These are phyloP conservation scores for Morpho deidamia DNA, from an alignment of 2,888 invertebrate species.

Conservation along the genomic window DNA sequence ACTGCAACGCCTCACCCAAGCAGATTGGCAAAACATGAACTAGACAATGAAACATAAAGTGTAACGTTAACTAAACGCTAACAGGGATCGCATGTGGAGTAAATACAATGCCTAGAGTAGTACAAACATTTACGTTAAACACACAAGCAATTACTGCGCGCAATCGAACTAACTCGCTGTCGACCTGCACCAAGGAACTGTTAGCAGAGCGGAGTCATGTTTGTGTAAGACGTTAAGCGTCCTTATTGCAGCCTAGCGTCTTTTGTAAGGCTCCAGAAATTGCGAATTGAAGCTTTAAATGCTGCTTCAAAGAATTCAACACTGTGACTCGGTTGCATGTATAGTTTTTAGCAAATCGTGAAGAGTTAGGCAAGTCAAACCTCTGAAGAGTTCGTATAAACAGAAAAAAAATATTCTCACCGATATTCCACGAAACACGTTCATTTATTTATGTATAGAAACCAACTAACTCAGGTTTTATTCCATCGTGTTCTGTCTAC, in stretches of 20 bases:
- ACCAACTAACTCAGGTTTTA: no score
- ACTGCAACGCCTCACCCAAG: no score
- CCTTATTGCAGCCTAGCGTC: background rate
- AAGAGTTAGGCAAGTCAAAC: no score
- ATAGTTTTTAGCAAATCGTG: no score
- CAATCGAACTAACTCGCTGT: slow-evolving; percentile 13
- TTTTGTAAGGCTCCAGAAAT: background rate
- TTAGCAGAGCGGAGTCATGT: slow-evolving; percentile 8
- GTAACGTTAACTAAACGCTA: slow-evolving; percentile 17
- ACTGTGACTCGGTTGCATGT: no score
- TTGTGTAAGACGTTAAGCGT: slow-evolving; percentile 3
- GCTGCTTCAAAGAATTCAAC: no score
- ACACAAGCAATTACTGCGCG: slow-evolving; percentile 25
- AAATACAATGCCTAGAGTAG: slow-evolving; percentile 23
- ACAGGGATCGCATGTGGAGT: slow-evolving; percentile 20
- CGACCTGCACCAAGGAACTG: slow-evolving; percentile 5
- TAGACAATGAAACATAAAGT: background rate
- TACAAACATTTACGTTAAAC: slow-evolving; percentile 21
- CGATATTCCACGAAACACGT: no score
- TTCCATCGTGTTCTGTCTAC: no score
- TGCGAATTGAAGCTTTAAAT: background rate
- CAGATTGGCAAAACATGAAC: background rate
- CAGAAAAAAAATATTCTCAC: no score
- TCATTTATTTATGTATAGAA: no score
- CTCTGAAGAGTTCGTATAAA: no score